phyloP scores from a whole-genome alignment of 1,140 invertebrate genomes.

The Drosophila neocordata region DNA sequence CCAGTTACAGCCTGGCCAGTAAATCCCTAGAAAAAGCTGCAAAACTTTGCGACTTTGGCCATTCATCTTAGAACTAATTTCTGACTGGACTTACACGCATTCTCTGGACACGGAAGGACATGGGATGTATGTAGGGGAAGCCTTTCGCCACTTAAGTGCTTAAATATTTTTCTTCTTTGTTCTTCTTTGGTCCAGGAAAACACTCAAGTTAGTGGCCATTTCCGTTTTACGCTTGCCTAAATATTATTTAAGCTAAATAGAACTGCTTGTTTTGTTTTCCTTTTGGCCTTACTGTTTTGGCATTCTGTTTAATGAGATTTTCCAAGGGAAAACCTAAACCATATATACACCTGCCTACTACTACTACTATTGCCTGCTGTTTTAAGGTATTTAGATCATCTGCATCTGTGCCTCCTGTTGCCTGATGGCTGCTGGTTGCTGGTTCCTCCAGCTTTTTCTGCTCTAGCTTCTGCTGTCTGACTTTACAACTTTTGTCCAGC shows the following conservation, averaged over 20 bases:
- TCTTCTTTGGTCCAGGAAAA: constrained; percentile 39
- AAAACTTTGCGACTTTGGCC: constrained; percentile 78
- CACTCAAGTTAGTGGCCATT: constrained; percentile 76
- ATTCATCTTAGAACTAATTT: constrained; percentile 80
- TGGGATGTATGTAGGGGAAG: not conserved
- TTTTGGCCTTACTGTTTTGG: constrained; percentile 4
- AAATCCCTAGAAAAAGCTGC: constrained; percentile 75
- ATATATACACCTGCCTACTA: not conserved
- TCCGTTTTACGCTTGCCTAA: constrained; percentile 73
- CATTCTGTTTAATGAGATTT: constrained; percentile 65
- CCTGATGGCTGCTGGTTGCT: not conserved
- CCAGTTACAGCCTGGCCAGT: constrained; percentile 50
- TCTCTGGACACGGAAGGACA: constrained; percentile 23
- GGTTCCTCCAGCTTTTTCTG: not conserved
- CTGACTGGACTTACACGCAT: constrained; percentile 73
- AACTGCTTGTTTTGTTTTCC: constrained; percentile 36
- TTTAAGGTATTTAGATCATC: constrained; percentile 39
- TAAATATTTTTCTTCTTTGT: constrained; percentile 78
- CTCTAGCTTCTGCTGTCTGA: constrained; percentile 31
- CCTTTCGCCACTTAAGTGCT: constrained; percentile 68
- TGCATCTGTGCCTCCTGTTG: constrained; percentile 32
- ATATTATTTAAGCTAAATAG: constrained; percentile 76
- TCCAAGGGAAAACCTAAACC: not conserved
- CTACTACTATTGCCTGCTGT: not conserved
- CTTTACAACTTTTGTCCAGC: constrained; percentile 44